Evolutionary conservation across 2,797 vertebrate genomes (phyloP), one percentile per base, ranked within the genome.

Genomic region (Melanotaenia boesemani): DNA sequence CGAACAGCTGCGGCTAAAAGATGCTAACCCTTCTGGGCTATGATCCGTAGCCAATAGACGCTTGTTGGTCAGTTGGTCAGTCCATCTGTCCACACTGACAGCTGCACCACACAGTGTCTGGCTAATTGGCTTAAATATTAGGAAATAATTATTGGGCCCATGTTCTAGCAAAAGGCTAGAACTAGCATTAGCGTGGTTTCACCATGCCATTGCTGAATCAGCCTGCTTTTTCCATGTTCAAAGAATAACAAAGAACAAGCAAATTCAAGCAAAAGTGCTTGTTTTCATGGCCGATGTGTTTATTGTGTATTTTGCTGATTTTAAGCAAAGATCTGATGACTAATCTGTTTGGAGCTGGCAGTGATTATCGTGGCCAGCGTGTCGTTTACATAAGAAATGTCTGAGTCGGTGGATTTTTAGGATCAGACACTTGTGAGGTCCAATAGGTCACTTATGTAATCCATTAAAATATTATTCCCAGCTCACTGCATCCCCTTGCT

Each of bases 401-500:
- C 83, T 82, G 61, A 77, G 68, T 83, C 41, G 30, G 61, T 80
- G 72, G 74, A 72, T 76, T 86, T 86, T 67, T 54, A 55, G 82
- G 76, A 61, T 81, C 73, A 28, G 82, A 24, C 65, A 39, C 30
- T 78, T 22, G 61, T 48, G 60, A 76, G 68, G 67, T 77, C 71
- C 74, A 80, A 83, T 80, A 48, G 73, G 62, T 37, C 30, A 24
- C 65, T 91, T 92, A 88, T 39, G 54, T 88, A 91, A 91, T 76
- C 56, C 80, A 82, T 88, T 73, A 77, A 68, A 82, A 77, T 30
- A 68, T 90, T 89, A 84, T 20, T 83, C 74, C 82, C 83, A 83
- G 77, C 81, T 82, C 81, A 66, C 11, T 70, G 82, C 74, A 72
- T 77, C 63, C 76, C 22, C 68, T n/a, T 84, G 77, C 63, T 48